These are phyloP conservation scores for Drosophila mulleri DNA, from an alignment of 2,888 invertebrate genomes.

Conservation along the genomic window DNA sequence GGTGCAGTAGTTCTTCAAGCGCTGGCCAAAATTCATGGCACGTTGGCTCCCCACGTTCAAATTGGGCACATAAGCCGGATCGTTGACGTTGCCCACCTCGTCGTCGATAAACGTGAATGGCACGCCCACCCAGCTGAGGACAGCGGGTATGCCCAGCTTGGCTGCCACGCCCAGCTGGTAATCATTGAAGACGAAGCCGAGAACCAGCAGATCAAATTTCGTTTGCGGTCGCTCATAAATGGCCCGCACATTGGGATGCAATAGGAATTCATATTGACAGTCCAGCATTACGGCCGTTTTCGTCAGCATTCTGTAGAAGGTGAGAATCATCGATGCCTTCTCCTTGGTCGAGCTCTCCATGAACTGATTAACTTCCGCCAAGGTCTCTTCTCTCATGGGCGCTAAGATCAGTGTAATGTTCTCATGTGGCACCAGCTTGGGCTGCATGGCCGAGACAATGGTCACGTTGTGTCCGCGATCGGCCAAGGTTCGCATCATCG, in stretches of 20 bases:
- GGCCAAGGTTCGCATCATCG: conserved; percentile 74
- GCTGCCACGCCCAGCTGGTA: conserved; percentile 81
- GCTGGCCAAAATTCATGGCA: conserved; percentile 43
- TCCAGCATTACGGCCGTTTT: conserved; percentile 6
- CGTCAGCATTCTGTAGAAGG: not conserved
- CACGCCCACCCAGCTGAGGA: conserved; percentile 72
- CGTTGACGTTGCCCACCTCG: conserved; percentile 73
- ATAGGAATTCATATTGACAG: conserved; percentile 66
- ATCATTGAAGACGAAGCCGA: conserved; percentile 81
- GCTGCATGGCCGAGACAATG: conserved; percentile 62
- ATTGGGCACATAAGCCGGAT: conserved; percentile 71
- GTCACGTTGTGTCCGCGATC: conserved; percentile 82
- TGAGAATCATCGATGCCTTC: conserved; percentile 21
- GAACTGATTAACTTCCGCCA: not conserved
- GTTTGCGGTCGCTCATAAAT: conserved; percentile 64
- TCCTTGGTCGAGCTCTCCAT: conserved; percentile 39
- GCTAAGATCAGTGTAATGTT: conserved; percentile 70
- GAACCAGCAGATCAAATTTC: conserved; percentile 78
- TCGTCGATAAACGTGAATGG: conserved; percentile 58
- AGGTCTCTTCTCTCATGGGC: conserved; percentile 38
- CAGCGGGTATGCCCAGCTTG: conserved; percentile 80
- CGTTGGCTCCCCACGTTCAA: not conserved
- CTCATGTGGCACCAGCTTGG: conserved; percentile 58
- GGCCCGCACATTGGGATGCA: conserved; percentile 63
- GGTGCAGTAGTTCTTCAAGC: conserved; percentile 44